Evolutionary conservation across 2,888 invertebrate genomes (phyloP).

Genomic region (Alcis repandata): DNA sequence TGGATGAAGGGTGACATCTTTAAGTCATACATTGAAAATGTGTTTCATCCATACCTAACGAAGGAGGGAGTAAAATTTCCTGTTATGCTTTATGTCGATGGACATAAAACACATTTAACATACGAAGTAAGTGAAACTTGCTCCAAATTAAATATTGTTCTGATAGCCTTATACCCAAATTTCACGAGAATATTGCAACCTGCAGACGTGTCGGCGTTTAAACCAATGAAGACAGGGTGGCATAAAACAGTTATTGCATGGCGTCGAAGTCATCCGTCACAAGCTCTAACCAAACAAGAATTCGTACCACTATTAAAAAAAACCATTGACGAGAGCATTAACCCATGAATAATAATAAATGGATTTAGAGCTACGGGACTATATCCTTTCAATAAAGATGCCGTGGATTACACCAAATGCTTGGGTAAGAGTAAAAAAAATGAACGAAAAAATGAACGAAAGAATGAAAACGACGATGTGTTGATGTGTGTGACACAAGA

Average conservation of each 20-base stretch:
- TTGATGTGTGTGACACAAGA: no score
- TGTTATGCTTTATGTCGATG: conserved; percentile 18
- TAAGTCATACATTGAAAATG: conserved; percentile 3
- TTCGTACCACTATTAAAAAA: conserved; percentile 27
- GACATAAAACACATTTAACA: conserved; percentile 26
- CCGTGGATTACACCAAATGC: no score
- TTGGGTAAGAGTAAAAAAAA: no score
- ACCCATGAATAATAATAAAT: no score
- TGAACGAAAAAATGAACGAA: no score
- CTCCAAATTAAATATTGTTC: conserved; percentile 10
- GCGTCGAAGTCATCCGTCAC: conserved; percentile 11
- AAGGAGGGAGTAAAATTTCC: conserved; percentile 1
- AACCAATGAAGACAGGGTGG: no score
- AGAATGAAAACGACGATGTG: no score
- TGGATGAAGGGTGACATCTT: conserved; percentile 17
- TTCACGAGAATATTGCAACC: conserved; percentile 22
- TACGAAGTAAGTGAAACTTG: conserved; percentile 20
- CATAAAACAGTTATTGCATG: conserved; percentile 23
- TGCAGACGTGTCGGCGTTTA: no score
- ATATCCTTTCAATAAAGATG: no score
- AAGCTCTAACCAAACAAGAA: background rate
- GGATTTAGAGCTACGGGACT: no score
- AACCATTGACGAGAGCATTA: conserved; percentile 9
- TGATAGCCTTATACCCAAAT: conserved; percentile 27
- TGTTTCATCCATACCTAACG: conserved; percentile 1